Percentiles rank a stretch among this genome's conserved stretches.
These are phyloP conservation scores for Sarcophaga bullata DNA, from an alignment of 1,140 invertebrate genomes.

Conservation along the genomic window DNA sequence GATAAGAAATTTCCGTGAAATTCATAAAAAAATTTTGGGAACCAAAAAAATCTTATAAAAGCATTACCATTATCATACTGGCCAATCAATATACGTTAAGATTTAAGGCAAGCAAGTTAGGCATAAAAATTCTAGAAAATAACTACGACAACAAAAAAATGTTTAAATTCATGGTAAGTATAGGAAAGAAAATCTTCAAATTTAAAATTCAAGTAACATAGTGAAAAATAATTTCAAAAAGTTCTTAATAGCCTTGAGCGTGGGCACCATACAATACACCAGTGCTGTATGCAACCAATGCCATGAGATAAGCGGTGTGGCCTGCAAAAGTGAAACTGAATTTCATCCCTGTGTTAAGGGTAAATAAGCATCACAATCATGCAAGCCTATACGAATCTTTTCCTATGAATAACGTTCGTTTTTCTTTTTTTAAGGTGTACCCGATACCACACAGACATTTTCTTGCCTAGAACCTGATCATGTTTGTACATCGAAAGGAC, in stretches of 20 bases:
- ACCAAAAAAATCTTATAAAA: slow-evolving; percentile 6
- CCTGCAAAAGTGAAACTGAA: slow-evolving; percentile 48
- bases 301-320: slow-evolving; percentile 28
- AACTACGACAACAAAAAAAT: not conserved
- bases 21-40: not conserved
- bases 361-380: slow-evolving; percentile 42
- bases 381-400: too few relatives aligned
- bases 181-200: slow-evolving; percentile 13
- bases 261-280: not conserved
- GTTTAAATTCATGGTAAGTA: slow-evolving; percentile 27
- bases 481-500: slow-evolving; percentile 48
- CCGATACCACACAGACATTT: slow-evolving; percentile 5
- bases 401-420: too few relatives aligned
- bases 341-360: slow-evolving; percentile 52
- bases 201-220: not conserved
- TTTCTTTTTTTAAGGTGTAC: not conserved
- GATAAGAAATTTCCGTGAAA: slow-evolving; percentile 1
- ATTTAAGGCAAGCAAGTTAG: slow-evolving; percentile 3
- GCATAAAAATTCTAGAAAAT: not conserved
- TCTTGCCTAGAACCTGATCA: slow-evolving; percentile 18
- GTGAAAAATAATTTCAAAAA: not conserved
- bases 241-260: not conserved
- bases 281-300: slow-evolving; percentile 48
- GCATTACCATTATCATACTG: not conserved
- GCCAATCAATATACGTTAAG: not conserved